Conservation (phyloP, 1,140 invertebrate species). For the Wiebesia pumilae region DNA sequence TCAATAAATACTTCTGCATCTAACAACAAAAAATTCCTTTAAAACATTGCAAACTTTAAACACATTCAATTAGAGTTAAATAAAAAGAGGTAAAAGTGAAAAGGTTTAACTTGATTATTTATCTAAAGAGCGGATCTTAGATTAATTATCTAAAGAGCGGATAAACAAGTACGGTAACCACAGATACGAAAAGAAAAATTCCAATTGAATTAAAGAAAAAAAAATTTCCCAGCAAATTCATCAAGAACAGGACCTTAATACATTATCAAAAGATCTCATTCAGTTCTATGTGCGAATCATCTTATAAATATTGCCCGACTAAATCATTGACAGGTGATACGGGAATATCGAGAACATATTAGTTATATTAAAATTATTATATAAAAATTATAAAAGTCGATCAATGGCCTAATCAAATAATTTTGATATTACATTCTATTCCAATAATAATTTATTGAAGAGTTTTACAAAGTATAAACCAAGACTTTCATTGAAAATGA, state of each 20-base stretch:
- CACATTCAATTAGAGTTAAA: no score
- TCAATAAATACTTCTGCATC: no score
- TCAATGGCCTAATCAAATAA: no score
- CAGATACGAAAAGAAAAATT: background rate
- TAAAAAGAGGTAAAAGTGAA: no score
- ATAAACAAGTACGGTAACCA: background rate
- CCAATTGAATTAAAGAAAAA: conserved; percentile 44
- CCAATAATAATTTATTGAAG: no score
- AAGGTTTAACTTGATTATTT: background rate
- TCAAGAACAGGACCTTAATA: conserved; percentile 57
- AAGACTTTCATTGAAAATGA: no score
- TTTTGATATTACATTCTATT: no score
- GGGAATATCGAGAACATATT: background rate
- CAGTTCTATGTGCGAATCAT: conserved; percentile 48
- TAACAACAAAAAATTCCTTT: no score
- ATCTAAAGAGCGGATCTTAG: background rate
- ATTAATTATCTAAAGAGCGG: background rate
- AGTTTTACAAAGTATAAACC: no score
- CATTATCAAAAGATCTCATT: conserved; percentile 56
- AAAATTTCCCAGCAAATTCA: conserved; percentile 50
- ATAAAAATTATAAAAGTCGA: no score
- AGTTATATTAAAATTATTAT: background rate
- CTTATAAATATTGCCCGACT: conserved; percentile 66
- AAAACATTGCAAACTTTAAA: no score
- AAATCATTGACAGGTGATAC: conserved; percentile 52